phyloP scores from a whole-genome alignment of 2,113 vertebrate species.

The Stictonetta naevosa region DNA sequence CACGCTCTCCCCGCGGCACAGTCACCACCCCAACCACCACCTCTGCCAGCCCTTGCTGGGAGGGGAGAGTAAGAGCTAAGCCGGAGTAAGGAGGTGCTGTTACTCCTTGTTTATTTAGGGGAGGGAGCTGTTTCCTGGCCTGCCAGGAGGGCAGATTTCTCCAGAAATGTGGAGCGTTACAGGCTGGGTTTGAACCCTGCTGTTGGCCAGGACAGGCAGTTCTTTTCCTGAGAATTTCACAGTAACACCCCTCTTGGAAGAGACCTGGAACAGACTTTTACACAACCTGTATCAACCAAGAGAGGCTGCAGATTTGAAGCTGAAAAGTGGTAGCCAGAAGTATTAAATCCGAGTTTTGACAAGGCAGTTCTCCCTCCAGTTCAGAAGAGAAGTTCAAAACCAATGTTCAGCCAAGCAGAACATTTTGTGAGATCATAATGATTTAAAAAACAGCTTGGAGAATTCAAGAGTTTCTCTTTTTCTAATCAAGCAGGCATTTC shows the following conservation, averaged over 20 bases:
- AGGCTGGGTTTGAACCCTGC: background rate
- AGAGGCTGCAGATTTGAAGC: background rate
- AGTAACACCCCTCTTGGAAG: background rate
- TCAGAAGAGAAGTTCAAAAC: background rate
- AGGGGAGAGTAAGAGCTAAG: background rate
- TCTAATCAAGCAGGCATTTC: background rate
- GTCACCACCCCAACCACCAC: background rate
- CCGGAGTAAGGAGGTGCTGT: background rate
- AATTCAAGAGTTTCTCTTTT: background rate
- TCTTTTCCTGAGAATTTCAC: background rate
- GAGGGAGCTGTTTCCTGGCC: background rate
- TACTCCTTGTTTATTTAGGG: background rate
- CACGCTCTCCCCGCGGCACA: fast-evolving
- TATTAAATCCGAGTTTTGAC: background rate
- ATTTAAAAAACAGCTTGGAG: background rate
- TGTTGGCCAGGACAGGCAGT: background rate
- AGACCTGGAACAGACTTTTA: background rate
- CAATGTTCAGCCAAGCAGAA: background rate
- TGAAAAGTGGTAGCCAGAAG: background rate
- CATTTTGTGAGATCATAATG: background rate
- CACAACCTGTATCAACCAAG: background rate
- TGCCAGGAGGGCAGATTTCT: background rate
- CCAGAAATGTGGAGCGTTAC: too few species aligned
- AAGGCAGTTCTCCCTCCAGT: background rate
- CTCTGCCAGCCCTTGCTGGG: background rate